Percentiles rank a stretch among this genome's conserved stretches.
These are phyloP conservation scores for Emys orbicularis DNA, from an alignment of 2,797 vertebrate genomes.

Conservation along the genomic window DNA sequence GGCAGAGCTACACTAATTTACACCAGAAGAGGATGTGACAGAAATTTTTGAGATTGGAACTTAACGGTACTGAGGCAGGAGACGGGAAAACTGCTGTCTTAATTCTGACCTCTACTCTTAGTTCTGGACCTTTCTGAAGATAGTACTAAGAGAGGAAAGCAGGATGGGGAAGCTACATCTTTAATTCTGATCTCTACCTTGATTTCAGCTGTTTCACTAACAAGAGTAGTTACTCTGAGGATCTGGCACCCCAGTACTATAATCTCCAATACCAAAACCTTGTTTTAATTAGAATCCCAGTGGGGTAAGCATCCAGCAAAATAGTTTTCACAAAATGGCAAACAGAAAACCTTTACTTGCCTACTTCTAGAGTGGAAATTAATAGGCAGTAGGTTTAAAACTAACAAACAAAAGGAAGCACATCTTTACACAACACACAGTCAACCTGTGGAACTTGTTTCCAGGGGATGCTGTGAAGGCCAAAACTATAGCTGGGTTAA, in stretches of 20 bases:
- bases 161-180: background rate
- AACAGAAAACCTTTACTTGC: background rate
- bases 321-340: accelerated
- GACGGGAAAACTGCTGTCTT: background rate
- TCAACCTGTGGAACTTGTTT: background rate
- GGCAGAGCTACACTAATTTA: background rate
- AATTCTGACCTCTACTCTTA: background rate
- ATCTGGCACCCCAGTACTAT: accelerated
- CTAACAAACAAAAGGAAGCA: background rate
- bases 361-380: accelerated
- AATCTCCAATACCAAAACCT: background rate
- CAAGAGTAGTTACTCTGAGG: background rate
- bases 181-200: background rate
- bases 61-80: background rate
- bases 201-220: too few relatives aligned
- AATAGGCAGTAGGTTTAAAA: background rate
- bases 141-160: background rate
- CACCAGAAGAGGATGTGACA: background rate
- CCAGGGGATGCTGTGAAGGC: background rate
- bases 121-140: background rate
- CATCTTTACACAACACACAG: background rate
- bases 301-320: background rate
- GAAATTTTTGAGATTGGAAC: background rate
- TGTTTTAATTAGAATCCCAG: background rate
- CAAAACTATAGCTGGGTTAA: background rate